Evolutionary conservation across 2,888 invertebrate species (phyloP).

Genomic region (Stratiomys singularior): DNA sequence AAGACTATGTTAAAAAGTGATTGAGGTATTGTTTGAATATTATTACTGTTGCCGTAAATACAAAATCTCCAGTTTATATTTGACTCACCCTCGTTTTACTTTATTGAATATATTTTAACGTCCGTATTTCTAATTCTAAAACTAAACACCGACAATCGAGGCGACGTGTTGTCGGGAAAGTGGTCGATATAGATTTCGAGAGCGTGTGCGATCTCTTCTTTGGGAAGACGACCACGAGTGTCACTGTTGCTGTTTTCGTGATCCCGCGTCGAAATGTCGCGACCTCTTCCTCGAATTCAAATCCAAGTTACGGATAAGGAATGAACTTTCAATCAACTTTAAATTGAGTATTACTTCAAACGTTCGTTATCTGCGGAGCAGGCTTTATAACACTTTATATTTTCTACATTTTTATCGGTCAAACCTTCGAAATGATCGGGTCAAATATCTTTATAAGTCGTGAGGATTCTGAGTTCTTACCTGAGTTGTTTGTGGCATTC

Average conservation of each 20-base stretch:
- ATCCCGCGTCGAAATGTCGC: background rate
- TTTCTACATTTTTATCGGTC: background rate
- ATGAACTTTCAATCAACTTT: too few species aligned
- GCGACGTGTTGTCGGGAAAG: background rate
- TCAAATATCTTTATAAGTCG: background rate
- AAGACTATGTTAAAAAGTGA: too few species aligned
- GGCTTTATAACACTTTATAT: conserved; percentile 6
- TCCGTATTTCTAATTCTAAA: background rate
- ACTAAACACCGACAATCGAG: background rate
- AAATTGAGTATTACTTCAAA: background rate
- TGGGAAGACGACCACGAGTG: background rate
- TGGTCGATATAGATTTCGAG: background rate
- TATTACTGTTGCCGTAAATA: too few species aligned
- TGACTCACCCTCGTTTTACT: too few species aligned
- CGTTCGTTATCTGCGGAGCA: background rate
- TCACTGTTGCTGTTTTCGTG: background rate
- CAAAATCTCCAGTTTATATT: too few species aligned
- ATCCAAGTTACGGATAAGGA: background rate
- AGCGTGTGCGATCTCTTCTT: background rate
- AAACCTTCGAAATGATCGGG: background rate
- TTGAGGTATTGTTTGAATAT: too few species aligned
- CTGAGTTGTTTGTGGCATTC: background rate
- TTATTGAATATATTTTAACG: too few species aligned
- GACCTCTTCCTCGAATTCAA: background rate
- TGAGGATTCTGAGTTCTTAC: background rate